These are phyloP conservation scores for Melanotaenia boesemani DNA, from an alignment of 2,797 vertebrate genomes.

Conservation along the genomic window DNA sequence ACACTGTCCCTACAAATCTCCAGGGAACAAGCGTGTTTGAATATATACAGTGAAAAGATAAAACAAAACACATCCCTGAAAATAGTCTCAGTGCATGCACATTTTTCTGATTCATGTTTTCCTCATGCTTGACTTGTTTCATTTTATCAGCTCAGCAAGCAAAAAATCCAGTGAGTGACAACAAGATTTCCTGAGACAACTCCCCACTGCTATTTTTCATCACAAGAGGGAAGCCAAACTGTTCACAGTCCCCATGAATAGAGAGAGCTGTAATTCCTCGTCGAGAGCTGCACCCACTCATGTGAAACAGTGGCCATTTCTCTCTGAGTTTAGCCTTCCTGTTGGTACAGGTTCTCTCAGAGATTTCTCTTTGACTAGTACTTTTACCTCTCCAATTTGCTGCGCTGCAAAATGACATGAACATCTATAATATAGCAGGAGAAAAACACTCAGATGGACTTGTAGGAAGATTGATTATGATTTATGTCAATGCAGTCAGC, in stretches of 20 bases:
- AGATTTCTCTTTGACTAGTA: conserved; percentile 22
- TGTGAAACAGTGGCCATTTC: conserved; percentile 16
- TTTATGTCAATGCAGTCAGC: conserved; percentile 38
- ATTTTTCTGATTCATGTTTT: conserved; percentile 35
- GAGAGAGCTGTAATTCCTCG: conserved; percentile 27
- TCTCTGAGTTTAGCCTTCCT: neutral
- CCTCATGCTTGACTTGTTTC: conserved; percentile 25
- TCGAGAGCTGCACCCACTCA: neutral
- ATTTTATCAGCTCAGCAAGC: conserved; percentile 58
- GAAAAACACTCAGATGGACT: conserved; percentile 37
- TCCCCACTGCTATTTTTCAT: conserved; percentile 24
- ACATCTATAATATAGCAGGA: conserved; percentile 47
- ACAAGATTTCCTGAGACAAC: conserved; percentile 14
- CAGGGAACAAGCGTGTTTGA: neutral
- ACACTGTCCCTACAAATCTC: too few species aligned
- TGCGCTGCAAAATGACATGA: conserved; percentile 40
- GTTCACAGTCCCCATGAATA: conserved; percentile 35
- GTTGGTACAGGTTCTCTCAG: conserved; percentile 11
- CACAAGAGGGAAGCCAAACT: conserved; percentile 15
- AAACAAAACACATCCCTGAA: conserved; percentile 4
- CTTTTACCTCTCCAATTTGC: conserved; percentile 25
- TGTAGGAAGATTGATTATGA: conserved; percentile 53
- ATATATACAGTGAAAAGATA: neutral
- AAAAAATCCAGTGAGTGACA: conserved; percentile 52
- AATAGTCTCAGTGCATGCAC: neutral